Evolutionary conservation across 2,797 vertebrate species (phyloP), one percentile per base, ranked within the genome.

Genomic region (Rhincodon typus): DNA sequence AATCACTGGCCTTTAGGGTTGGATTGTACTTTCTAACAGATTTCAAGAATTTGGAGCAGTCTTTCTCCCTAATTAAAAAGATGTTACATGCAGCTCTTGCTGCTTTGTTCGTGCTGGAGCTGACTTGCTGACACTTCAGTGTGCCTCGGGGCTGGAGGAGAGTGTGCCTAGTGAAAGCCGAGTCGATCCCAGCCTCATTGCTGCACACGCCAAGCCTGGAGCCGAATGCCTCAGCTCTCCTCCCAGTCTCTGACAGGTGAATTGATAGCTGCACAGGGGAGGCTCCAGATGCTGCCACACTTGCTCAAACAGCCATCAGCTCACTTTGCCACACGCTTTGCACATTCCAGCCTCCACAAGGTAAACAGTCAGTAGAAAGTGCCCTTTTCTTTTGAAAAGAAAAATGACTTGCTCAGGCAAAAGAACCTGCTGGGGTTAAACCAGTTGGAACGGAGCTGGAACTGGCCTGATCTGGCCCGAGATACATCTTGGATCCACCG

Each of bases 201-300:
- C 94, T 74, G 94, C 94, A 95, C 94, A 95, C 94, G 94, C 94
- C 46, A 27, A 57, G 94, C 94, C 42, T 53, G 42, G 69, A 72
- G 94, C 70, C 10, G 46, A 38, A 19, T 98, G 98, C 98, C 97
- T 96, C 21, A 86, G 30, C n/a, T 95, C 96, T 93, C 95, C 96
- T 95, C 96, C 96, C 96, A 4, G 23, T 50, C 94, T 34, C 2
- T 74, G 70, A 72, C 94, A 95, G 94, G 94, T 95, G 94, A 95
- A 95, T 95, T 95, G 94, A 95, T 57, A 95, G 94, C 93, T 72
- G 21, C 25, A 30, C 38, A 69, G 25, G 93, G 66, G 25, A 94
- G 93, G 93, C 67, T 77, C 70, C 70, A 74, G 94, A 77, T 21
- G 94, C 50, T 53, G 94, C 69, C 46, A 34, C 70, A 34, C 94